These are phyloP conservation scores for Stenopsyche tienmushanensis DNA, from an alignment of 1,140 invertebrate species.

Conservation along the genomic window DNA sequence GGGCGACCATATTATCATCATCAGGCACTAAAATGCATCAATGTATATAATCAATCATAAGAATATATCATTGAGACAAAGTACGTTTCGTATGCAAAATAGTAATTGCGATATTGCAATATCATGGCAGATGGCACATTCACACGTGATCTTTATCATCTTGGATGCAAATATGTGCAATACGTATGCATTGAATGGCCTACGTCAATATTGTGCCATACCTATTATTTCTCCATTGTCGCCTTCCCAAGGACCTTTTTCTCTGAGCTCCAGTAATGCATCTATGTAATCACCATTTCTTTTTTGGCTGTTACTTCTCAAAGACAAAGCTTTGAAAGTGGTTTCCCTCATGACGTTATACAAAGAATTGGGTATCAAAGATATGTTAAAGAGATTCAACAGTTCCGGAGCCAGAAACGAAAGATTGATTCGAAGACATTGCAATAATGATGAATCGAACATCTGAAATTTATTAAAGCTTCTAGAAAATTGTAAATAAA, in stretches of 20 bases:
- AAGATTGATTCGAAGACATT: conserved; percentile 21
- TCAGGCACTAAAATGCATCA: conserved; percentile 22
- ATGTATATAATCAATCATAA: background rate
- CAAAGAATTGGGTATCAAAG: conserved; percentile 19
- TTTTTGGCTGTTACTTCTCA: background rate
- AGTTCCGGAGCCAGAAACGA: conserved; percentile 31
- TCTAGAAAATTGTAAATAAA: too few relatives aligned
- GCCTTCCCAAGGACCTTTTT: conserved; percentile 33
- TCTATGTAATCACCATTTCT: conserved; percentile 30
- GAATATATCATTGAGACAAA: too few relatives aligned
- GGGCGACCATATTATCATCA: conserved; percentile 45
- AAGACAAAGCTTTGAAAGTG: background rate
- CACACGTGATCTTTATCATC: too few relatives aligned
- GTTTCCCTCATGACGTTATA: conserved; percentile 21
- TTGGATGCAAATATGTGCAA: too few relatives aligned
- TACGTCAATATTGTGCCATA: too few relatives aligned
- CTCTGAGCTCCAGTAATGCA: conserved; percentile 18
- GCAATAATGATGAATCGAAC: conserved; percentile 8
- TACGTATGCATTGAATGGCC: too few relatives aligned
- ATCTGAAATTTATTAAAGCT: background rate
- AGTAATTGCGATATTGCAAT: too few relatives aligned
- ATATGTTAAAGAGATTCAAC: conserved; percentile 12
- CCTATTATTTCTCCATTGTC: conserved; percentile 35
- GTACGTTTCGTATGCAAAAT: too few relatives aligned
- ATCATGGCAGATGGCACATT: too few relatives aligned